These are phyloP conservation scores for Vesta saturnalis DNA, from an alignment of 2,888 invertebrate species.

Conservation along the genomic window DNA sequence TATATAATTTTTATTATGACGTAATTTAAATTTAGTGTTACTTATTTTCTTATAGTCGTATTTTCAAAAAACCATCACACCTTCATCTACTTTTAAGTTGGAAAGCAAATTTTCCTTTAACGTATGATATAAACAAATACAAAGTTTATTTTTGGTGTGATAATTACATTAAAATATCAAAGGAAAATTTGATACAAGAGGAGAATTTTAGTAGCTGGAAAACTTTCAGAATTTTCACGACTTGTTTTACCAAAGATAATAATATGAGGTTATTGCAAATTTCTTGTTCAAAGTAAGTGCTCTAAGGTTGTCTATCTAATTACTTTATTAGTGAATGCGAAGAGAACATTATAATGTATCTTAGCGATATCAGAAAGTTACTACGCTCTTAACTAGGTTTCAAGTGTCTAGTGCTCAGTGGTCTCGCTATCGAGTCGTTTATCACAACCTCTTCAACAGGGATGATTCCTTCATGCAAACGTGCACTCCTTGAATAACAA, in stretches of 20 bases:
- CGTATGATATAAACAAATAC: conserved; percentile 8
- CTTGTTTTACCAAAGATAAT: conserved; percentile 28
- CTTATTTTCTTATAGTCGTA: not conserved
- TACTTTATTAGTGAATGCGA: conserved; percentile 36
- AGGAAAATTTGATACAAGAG: not conserved
- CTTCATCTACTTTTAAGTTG: too few species aligned
- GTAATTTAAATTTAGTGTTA: conserved; percentile 1
- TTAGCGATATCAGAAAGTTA: conserved; percentile 29
- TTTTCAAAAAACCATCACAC: not conserved
- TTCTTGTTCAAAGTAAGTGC: conserved; percentile 27
- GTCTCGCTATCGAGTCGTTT: conserved; percentile 51
- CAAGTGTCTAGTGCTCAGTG: conserved; percentile 40
- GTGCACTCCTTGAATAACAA: conserved; percentile 53
- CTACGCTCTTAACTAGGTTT: conserved; percentile 39
- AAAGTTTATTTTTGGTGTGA: conserved; percentile 9
- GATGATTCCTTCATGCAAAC: conserved; percentile 51
- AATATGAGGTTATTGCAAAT: conserved; percentile 25
- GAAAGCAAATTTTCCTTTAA: not conserved
- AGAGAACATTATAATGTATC: conserved; percentile 26
- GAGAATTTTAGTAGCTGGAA: not conserved
- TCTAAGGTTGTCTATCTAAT: conserved; percentile 31
- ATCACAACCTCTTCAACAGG: conserved; percentile 54
- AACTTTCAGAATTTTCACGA: conserved; percentile 17
- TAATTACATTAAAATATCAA: conserved; percentile 14
- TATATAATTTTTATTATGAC: not conserved